Evolutionary conservation across 2,797 vertebrate genomes (phyloP), one percentile per base, ranked within the genome.

Genomic region (Anguilla pacifica): DNA sequence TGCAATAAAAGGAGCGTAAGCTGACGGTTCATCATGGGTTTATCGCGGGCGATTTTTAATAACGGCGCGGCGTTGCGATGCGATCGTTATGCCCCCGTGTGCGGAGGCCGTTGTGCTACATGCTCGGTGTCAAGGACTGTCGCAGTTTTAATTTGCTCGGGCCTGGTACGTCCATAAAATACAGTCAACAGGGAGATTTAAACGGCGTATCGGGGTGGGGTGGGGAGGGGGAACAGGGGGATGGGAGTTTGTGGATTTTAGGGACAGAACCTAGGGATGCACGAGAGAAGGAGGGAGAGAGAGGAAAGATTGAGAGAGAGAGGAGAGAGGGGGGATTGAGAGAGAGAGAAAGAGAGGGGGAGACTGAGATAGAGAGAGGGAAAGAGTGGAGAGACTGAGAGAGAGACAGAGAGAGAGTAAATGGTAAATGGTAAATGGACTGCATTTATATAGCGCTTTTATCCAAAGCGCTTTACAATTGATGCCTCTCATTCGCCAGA

Each of bases 1-100:
- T 89, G 93, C 94, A 95, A 97, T 96, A 95, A 95, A 95, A 94
- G 95, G 94, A 90, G 92, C 94, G 85, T 95, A 95, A 96, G 95
- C 96, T 93, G 61, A 94, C 91, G 95, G 95, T 96, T 96, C 97
- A 96, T 97, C 96, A 94, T 95, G 95, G 95, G 96, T 96, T 97
- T 96, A 96, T 96, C 96, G 94, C 93, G 91, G 96, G 95, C 96
- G 94, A 92, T 95, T 95, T 93, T 96, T 96, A 97, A 96, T 97
- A 96, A 96, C 95, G 96, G 95, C 96, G 95, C 94, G 93, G 91
- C 95, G 94, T 93, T 94, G 94, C 95, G 95, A 96, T 95, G 94
- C 90, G 93, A 96, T 97, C 95, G 95, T 96, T 95, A 96, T 94
- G 95, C 94, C 86, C 92, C 93, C 90, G 95, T 94, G 90, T 94